Base-by-base conservation (phyloP, 92 coral and sea anemone genomes). In the Hydrozoanthus gracilis region DNA sequence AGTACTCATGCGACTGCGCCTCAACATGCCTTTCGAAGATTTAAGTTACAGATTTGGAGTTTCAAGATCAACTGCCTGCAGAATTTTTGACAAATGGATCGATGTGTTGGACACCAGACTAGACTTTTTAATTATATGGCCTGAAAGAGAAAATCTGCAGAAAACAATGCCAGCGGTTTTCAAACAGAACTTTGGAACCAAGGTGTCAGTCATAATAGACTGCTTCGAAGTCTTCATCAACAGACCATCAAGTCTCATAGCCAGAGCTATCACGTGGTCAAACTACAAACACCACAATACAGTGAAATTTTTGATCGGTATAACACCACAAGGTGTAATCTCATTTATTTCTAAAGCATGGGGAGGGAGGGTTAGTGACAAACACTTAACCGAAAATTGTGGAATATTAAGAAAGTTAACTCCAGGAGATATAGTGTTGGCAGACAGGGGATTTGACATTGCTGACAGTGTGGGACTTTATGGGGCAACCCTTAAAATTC, bases 11-110 rank as follows among this genome's bases (percentile, higher is more conserved):
- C 85, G 69, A 14, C 61, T 55, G 13, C 61, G 61, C 61, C 61
- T 55, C 12, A 55, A 55, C 61, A 55, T 55, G 61, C 3, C 3
- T 15, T 55, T 55, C 61, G 12, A 55, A 15, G 61, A 55, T 15
- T 15, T 55, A 15, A 15, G 12, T 8, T 55, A 8, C 13, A 55
- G 61, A 55, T 55, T 55, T 55, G 61, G 61, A 55, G 9, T 55
- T 55, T 55, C 61, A 55, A 55, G 61, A 55, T 15, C 61, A 55
- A 55, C 61, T 55, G 4, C 61, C 8, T 55, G 12, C 8, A 77
- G 89, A 82, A 79, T 87, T 11, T 87, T 87, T 87, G 86, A 87
- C 71, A 87, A 67, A 51, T 87, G 90, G 90, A 87, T 87, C 51
- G 90, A 87, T 79, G 90, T 79, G 10, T 8, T 87, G 76, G 6